A percentile compares a stretch with the other conserved stretches of the same genome.
Evolutionary conservation across 2,797 vertebrate species (phyloP).

Genomic region (Falco concolor): DNA sequence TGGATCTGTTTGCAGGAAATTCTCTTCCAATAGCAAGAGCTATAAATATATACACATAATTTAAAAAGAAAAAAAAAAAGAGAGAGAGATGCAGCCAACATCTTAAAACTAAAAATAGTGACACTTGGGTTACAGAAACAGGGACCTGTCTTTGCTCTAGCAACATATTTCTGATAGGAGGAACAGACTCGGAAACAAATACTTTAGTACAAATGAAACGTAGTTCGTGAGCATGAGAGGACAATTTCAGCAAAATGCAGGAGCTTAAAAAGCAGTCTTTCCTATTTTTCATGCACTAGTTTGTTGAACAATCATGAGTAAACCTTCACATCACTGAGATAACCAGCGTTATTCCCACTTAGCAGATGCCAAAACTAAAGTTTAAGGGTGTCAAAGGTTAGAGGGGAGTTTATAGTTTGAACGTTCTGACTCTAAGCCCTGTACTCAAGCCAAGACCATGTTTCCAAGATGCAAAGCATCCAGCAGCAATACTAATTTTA

Average conservation of each 20-base stretch:
- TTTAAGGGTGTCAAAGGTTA: not conserved
- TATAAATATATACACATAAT: constrained; percentile 40
- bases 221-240: not conserved
- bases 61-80: not conserved
- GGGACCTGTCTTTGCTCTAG: constrained; percentile 9
- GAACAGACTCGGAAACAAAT: not conserved
- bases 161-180: not conserved
- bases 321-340: not conserved
- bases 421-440: not conserved
- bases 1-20: constrained; percentile 55
- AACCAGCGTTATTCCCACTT: not conserved
- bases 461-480: constrained; percentile 41
- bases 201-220: not conserved
- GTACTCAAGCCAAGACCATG: not conserved
- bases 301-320: not conserved
- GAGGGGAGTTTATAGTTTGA: not conserved
- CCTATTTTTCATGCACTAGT: not conserved
- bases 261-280: not conserved
- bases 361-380: not conserved
- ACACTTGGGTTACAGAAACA: constrained; percentile 26
- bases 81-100: not conserved
- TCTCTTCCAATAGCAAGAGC: constrained; percentile 25
- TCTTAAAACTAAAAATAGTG: constrained; percentile 53
- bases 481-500: constrained; percentile 42
- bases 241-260: not conserved